Percentiles rank a stretch among this genome's conserved stretches.
These are phyloP conservation scores for Panagrolaimus sp. DNA, from an alignment of 1,140 invertebrate genomes.

Conservation along the genomic window DNA sequence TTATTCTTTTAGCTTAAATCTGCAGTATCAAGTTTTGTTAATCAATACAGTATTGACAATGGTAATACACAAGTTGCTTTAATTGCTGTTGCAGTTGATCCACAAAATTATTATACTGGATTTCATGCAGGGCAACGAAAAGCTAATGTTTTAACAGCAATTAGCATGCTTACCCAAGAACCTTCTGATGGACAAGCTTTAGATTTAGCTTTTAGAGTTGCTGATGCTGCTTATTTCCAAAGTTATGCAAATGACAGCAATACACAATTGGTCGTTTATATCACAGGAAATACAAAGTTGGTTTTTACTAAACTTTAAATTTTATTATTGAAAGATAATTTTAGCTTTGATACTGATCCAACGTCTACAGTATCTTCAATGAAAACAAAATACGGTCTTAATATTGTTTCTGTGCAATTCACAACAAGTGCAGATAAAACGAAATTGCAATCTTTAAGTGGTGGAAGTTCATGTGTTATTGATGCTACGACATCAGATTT, in stretches of 20 bases:
- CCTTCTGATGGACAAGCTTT: background rate
- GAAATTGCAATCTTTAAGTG: background rate
- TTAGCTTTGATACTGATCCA: conserved; percentile 5
- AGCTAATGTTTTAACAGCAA: background rate
- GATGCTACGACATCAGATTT: background rate
- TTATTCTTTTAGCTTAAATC: background rate
- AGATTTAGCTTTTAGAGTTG: background rate
- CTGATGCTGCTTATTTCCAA: background rate
- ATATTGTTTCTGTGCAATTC: background rate
- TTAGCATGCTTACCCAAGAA: background rate
- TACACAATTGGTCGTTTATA: background rate
- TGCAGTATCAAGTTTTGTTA: background rate
- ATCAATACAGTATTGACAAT: background rate
- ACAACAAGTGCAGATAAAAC: background rate
- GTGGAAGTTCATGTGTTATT: conserved; percentile 4
- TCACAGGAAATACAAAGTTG: conserved; percentile 6
- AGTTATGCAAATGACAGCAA: background rate
- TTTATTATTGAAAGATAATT: background rate
- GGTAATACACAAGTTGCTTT: background rate
- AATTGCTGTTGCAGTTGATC: background rate
- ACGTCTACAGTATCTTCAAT: background rate
- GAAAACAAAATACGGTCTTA: background rate
- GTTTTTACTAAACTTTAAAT: background rate
- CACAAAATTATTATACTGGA: background rate
- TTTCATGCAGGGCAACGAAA: background rate